A percentile compares a stretch with the other conserved stretches of the same genome.
Evolutionary conservation across 2,113 vertebrate genomes (phyloP).

Genomic region (Atractosteus spatula): DNA sequence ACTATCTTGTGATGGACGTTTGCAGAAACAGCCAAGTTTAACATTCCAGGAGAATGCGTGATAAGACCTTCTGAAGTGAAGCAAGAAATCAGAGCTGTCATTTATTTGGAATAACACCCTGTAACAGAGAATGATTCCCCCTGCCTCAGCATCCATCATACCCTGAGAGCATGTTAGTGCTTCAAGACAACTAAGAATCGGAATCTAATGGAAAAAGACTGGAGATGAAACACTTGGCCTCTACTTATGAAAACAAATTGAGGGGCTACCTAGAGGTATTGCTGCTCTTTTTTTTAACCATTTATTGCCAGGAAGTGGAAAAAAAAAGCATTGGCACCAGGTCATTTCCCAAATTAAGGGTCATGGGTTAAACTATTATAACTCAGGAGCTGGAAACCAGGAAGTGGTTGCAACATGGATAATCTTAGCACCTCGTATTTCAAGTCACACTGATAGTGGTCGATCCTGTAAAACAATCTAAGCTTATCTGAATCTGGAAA

Average conservation of each 20-base stretch:
- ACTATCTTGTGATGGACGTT: not conserved
- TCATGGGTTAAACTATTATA: not conserved
- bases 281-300: not conserved
- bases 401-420: too few relatives aligned
- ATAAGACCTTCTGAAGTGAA: not conserved
- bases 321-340: not conserved
- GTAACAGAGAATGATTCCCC: not conserved
- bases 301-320: not conserved
- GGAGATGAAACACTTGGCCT: not conserved
- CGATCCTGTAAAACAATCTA: too few relatives aligned
- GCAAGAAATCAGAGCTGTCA: slow-evolving; percentile 2
- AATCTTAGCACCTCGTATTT: too few relatives aligned
- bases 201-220: slow-evolving; percentile 10
- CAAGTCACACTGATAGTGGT: too few relatives aligned
- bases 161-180: slow-evolving; percentile 4
- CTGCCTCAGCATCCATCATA: slow-evolving; percentile 3
- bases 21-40: not conserved
- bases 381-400: too few relatives aligned
- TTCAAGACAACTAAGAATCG: slow-evolving; percentile 9
- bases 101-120: slow-evolving; percentile 18
- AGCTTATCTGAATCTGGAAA: too few relatives aligned
- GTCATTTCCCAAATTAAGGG: not conserved
- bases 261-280: not conserved
- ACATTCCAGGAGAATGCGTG: not conserved
- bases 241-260: not conserved